phyloP scores from a whole-genome alignment of 2,113 vertebrate genomes.

The Heteronetta atricapilla region DNA sequence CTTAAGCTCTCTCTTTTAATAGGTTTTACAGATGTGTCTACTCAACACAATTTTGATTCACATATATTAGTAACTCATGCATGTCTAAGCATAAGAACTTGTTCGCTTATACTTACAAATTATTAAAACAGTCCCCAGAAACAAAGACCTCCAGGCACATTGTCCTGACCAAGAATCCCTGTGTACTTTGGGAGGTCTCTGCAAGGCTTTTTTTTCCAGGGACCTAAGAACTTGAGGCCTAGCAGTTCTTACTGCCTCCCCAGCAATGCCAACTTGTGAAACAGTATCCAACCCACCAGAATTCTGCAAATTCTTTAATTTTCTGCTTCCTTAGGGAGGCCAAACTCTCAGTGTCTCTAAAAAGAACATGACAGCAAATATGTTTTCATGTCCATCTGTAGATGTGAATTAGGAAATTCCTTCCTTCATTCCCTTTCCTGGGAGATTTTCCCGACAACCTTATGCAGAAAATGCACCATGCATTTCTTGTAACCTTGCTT shows the following conservation, averaged over 20 bases:
- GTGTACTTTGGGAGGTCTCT: neutral
- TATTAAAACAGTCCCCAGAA: neutral
- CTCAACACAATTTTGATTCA: neutral
- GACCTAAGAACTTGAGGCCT: neutral
- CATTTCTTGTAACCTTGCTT: neutral
- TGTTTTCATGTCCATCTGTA: neutral
- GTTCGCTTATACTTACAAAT: neutral
- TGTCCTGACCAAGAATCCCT: neutral
- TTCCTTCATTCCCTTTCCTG: neutral
- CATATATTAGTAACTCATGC: neutral
- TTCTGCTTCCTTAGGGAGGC: neutral
- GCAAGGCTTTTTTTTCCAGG: fast-evolving
- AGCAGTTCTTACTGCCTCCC: neutral
- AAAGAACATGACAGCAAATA: neutral
- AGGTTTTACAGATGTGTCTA: neutral
- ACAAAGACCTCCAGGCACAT: fast-evolving
- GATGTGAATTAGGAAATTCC: neutral
- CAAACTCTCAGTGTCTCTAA: neutral
- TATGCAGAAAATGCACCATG: neutral
- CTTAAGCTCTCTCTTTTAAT: neutral
- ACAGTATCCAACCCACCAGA: neutral
- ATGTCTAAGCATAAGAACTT: neutral
- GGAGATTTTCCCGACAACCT: neutral
- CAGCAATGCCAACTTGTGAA: neutral
- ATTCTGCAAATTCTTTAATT: neutral